Evolutionary conservation across 2,797 vertebrate genomes (phyloP), one percentile per base, ranked within the genome.

Genomic region (Taenioides sp.): DNA sequence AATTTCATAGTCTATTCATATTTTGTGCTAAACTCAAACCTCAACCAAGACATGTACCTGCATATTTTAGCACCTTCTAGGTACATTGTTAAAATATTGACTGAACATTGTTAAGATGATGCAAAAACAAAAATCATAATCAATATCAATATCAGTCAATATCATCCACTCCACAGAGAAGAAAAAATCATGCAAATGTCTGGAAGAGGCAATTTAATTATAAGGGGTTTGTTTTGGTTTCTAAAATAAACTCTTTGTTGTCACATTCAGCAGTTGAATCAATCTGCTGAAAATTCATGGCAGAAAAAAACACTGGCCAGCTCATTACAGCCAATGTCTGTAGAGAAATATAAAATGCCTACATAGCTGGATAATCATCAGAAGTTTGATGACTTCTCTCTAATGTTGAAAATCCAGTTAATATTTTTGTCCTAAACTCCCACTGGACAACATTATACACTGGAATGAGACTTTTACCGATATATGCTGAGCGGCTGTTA

Each of bases 381-480:
- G 5, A n/a, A 52, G 50, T 54, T 54, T 54, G 50, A 52, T 10
- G 34, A 37, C 34, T 37, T 37, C 34, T 34, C 5, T 52, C 17
- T n/a, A 7, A 54, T n/a, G 34, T 34, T 7, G 34, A 34, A 34
- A 27, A 20, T 34, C 9, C 54, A 28, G 50, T 57, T 31, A 72
- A 68, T 31, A 55, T 37, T 54, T 54, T 50, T 59, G 1, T 18
- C 10, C 14, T 43, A 10, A 64, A 25, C 71, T 71, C 81, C 74
- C 67, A 60, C 70, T 23, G 47, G 79, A 72, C 72, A 74, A 76
- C 80, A 64, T 68, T 87, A 69, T 78, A 68, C 43, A 16, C 20
- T 28, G 72, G 76, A 73, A 20, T 43, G 27, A 50, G 61, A 66
- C 71, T 57, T 79, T 80, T 80, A 87, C n/a, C 71, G 73, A 84